A percentile compares a stretch with the other conserved stretches of the same genome.
phyloP scores from a whole-genome alignment of 2,113 vertebrate species.

The Dromas ardeola region DNA sequence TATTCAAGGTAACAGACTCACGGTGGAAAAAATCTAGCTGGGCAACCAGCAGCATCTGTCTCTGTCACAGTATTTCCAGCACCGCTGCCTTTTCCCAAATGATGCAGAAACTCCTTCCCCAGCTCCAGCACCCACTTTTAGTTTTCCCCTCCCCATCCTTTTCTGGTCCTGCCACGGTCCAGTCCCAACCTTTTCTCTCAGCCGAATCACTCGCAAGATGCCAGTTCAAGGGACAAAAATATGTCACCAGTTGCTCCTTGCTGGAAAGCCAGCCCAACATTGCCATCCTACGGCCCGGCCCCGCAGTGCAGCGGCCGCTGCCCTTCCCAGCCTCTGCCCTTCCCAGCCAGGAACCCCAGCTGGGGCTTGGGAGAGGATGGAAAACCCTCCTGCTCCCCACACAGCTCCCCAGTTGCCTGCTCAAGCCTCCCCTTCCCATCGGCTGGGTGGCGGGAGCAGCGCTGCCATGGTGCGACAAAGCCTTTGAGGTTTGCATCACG shows the following conservation, averaged over 20 bases:
- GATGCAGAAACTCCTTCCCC: slow-evolving; percentile 17
- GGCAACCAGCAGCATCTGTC: slow-evolving; percentile 33
- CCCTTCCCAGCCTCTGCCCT: not conserved
- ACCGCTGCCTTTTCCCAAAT: not conserved
- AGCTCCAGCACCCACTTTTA: not conserved
- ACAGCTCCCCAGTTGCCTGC: not conserved
- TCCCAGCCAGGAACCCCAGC: not conserved
- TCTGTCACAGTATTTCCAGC: slow-evolving; percentile 57
- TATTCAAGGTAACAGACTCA: slow-evolving; percentile 52
- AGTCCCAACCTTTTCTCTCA: not conserved
- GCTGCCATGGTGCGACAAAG: fast-evolving
- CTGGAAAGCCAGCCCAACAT: not conserved
- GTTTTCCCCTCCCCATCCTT: not conserved
- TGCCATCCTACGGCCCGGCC: slow-evolving; percentile 16
- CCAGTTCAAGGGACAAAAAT: too few relatives aligned
- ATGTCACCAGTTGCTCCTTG: fast-evolving
- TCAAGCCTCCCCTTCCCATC: not conserved
- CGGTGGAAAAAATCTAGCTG: slow-evolving; percentile 52
- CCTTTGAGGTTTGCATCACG: fast-evolving
- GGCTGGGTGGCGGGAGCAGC: not conserved
- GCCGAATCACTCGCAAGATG: not conserved
- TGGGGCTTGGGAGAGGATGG: not conserved
- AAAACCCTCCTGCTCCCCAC: not conserved
- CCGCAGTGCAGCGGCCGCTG: not conserved
- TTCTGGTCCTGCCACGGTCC: not conserved